phyloP scores from a whole-genome alignment of 2,797 vertebrate species.

The Scolopax bukidnonensis region DNA sequence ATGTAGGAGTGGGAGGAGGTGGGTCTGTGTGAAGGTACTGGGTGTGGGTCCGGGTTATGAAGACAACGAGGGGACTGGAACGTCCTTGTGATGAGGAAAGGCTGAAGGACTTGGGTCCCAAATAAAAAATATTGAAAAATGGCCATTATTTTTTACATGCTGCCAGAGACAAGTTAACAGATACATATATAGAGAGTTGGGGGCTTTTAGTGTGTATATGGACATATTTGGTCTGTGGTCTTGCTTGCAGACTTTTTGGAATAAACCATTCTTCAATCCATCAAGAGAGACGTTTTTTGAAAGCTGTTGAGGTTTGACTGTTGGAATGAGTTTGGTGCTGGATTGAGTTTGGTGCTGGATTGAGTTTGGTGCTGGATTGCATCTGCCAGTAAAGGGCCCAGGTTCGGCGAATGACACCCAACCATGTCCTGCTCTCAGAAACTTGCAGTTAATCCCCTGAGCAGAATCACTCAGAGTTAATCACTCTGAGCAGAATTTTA shows the following conservation, averaged over 20 bases:
- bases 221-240: background rate
- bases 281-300: background rate
- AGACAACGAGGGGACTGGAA: no score
- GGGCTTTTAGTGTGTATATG: background rate
- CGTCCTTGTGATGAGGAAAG: no score
- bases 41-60: background rate
- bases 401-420: background rate
- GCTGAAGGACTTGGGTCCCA: no score
- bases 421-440: background rate
- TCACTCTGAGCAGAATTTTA: background rate
- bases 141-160: background rate
- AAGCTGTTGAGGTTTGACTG: background rate
- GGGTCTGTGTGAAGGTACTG: background rate
- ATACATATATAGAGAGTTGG: background rate
- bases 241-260: background rate
- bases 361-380: background rate
- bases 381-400: background rate
- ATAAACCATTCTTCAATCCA: background rate
- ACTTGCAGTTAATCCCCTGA: background rate
- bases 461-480: no score
- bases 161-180: background rate
- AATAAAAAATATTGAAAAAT: background rate
- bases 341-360: no score
- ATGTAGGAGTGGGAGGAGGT: background rate
- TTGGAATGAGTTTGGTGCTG: background rate